These are phyloP conservation scores for Phania funesta DNA, from an alignment of 2,888 invertebrate genomes.

Conservation along the genomic window DNA sequence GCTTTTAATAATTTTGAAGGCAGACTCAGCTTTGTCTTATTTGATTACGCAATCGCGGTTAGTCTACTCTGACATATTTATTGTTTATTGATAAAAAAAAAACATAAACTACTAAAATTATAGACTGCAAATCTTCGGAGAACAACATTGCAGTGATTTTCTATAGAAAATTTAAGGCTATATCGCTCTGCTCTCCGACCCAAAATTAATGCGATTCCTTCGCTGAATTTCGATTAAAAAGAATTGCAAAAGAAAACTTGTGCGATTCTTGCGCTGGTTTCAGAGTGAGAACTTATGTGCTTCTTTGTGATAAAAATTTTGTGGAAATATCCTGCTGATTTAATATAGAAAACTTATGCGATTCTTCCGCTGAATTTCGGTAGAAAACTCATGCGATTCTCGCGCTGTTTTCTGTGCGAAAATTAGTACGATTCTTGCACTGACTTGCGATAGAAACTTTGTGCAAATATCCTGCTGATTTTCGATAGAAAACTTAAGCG, in stretches of 20 bases:
- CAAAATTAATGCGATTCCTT: background rate
- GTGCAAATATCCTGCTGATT: background rate
- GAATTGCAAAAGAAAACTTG: background rate
- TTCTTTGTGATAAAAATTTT: background rate
- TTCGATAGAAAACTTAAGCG: background rate
- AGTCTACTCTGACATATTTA: constrained; percentile 1
- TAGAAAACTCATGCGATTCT: background rate
- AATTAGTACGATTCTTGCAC: too few species aligned
- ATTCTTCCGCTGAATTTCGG: background rate
- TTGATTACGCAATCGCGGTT: constrained; percentile 36
- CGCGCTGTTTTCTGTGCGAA: background rate
- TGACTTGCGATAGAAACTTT: background rate
- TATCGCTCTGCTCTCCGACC: background rate
- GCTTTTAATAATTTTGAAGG: constrained; percentile 7
- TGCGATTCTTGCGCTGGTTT: background rate
- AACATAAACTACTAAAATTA: background rate
- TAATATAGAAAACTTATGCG: background rate
- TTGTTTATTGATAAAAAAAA: background rate
- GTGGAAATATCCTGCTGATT: background rate
- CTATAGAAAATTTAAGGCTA: too few species aligned
- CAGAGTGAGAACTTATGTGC: too few species aligned
- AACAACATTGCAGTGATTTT: too few species aligned
- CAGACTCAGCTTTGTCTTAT: constrained; percentile 26
- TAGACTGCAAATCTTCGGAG: background rate
- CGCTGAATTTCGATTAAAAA: too few species aligned